Base-by-base conservation (phyloP, 1,140 invertebrate genomes). In the Drosophila seguyi region DNA sequence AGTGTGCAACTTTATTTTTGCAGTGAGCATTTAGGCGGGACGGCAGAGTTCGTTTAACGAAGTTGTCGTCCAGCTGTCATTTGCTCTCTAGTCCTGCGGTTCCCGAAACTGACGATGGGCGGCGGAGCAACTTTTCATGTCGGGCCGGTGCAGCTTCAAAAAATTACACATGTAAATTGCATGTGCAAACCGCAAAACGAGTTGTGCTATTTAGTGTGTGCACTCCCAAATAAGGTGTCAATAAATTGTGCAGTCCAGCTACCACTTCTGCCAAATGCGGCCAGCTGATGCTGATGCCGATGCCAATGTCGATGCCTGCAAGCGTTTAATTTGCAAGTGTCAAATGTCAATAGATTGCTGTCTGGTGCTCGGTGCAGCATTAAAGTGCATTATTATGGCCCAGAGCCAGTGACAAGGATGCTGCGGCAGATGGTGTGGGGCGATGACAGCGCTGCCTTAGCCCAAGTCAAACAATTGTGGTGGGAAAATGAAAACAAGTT, bases 321-420 rank as follows among this genome's bases (percentile, higher is more conserved):
- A 79, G 85, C 81, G 62, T 90, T 88, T 88, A 88, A 88, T 88
- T 88, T 88, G 81, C 85, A 90, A 90, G 85, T 90, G 85, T 88
- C 85, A 90, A 67, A 84, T 88, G 85, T 85, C 85, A 88, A 90
- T 90, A 90, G 65, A 85, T 75, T 41, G 52, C 52, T 60, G 61
- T 58, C 67, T 20, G 41, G 31, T 61, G 71, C 71, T 57, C 47
- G 55, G 34, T 71, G 50, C 60, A 66, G 69, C 67, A 71, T 83
- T 87, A 66, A 88, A 88, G 75, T 68, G 67, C 60, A 61, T 80
- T 90, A 68, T 79, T 78, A 79, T 79, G 76, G 75, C 67, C 72
- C 36, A 48, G 42, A 55, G 59, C 52, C 62, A 16, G n/a, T 50
- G 65, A 48, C 52, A 58, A 48, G 52, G 65, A 71, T 72, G 68